Evolutionary conservation across 2,113 vertebrate genomes (phyloP), one percentile per base, ranked within the genome.

Genomic region (Tringa solitaria): DNA sequence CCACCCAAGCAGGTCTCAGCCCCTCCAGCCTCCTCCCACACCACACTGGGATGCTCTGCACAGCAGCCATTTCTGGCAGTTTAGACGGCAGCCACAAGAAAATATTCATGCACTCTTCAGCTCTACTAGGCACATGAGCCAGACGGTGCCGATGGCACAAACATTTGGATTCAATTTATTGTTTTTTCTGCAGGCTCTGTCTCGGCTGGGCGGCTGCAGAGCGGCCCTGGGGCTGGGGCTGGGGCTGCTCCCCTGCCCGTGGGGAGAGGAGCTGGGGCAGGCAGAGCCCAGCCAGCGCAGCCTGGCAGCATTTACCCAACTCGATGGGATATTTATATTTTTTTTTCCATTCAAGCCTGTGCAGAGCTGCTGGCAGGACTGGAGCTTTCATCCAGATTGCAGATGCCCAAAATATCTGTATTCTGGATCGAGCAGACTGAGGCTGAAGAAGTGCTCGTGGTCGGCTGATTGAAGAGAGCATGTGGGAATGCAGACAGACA

Each of bases 361-460:
- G 53, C 73, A 95, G 86, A 51, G 69, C 76, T 89, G 68, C 69
- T 92, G 91, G 81, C 57, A 75, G 73, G 74, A 48, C 57, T 24
- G 60, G 43, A 26, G 53, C 65, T 51, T 78, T 93, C 9, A 0
- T 61, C 91, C 84, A 48, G 57, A 75, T 68, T 83, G 89, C 78
- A 90, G 78, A 68, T 81, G 60, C 90, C 77, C 88, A 84, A 93
- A 96, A 92, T 96, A 96, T 80, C 93, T 73, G 32, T 63, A 14
- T 81, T 63, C 68, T 67, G 61, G 81, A 28, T 73, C 60, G 80
- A 48, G 67, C 84, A 89, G 72, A 39, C n/a, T 74, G 92, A 73
- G 72, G 60, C 85, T 83, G 84, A 77, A 84, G 56, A n/a, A 39
- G 69, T 16, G 68, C 68, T 43, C 4, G 0, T 10, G 56, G 73